Evolutionary conservation across 2,113 vertebrate genomes (phyloP).

Genomic region (Sphyrna mokarran): DNA sequence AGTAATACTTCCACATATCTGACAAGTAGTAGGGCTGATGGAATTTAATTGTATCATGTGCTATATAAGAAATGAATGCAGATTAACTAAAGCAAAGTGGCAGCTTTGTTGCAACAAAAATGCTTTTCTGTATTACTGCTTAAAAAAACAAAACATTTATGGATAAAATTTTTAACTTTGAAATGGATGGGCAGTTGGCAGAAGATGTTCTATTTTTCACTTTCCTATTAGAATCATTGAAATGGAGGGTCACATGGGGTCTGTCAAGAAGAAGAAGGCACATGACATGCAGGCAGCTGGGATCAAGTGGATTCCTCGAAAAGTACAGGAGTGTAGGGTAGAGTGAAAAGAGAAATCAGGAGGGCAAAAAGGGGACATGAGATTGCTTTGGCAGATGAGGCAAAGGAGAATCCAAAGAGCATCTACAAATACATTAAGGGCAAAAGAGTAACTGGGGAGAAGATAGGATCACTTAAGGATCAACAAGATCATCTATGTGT

Average conservation of each 20-base stretch:
- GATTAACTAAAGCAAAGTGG: not conserved
- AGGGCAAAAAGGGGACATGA: too few species aligned
- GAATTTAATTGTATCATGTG: not conserved
- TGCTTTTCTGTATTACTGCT: not conserved
- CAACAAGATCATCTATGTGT: too few species aligned
- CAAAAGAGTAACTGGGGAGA: too few species aligned
- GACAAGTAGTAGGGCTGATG: not conserved
- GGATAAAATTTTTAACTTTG: not conserved
- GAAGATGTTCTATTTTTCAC: not conserved
- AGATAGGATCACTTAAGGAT: too few species aligned
- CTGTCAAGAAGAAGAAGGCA: not conserved
- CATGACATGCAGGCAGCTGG: too few species aligned
- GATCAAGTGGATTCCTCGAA: too few species aligned
- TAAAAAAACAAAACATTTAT: not conserved
- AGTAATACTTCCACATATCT: not conserved
- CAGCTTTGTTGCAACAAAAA: not conserved
- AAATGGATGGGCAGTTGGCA: not conserved
- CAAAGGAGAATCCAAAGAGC: too few species aligned
- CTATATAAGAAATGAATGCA: not conserved
- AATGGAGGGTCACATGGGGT: not conserved
- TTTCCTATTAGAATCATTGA: not conserved
- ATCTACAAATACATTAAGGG: too few species aligned
- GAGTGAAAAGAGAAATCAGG: too few species aligned
- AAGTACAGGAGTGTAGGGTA: too few species aligned
- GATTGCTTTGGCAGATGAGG: too few species aligned